These are phyloP conservation scores for Bagarius yarrelli DNA, from an alignment of 2,113 vertebrate species.

Conservation along the genomic window DNA sequence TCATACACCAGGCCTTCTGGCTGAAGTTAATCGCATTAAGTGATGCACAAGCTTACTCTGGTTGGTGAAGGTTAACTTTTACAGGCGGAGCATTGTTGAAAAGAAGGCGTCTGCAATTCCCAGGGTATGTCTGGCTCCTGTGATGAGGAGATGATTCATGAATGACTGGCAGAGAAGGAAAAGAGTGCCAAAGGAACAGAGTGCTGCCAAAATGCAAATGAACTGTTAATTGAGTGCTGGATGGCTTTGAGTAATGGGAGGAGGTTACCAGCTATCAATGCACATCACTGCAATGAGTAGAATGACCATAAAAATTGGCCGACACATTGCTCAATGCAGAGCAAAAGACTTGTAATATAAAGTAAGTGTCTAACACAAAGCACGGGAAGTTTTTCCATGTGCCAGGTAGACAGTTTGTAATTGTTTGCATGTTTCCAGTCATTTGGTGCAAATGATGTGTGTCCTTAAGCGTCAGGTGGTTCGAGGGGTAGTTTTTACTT, in stretches of 20 bases:
- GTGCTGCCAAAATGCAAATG: slow-evolving; percentile 71
- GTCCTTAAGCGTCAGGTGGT: no score
- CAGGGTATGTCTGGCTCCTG: slow-evolving; percentile 49
- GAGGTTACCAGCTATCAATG: slow-evolving; percentile 66
- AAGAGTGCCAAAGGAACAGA: slow-evolving; percentile 63
- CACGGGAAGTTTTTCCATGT: no score
- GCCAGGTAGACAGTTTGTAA: no score
- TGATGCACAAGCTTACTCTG: slow-evolving; percentile 15
- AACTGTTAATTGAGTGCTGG: slow-evolving; percentile 72
- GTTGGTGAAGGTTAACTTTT: slow-evolving; percentile 41
- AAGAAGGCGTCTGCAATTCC: slow-evolving; percentile 36
- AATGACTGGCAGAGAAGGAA: slow-evolving; percentile 69
- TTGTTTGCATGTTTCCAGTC: no score
- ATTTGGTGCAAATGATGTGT: no score
- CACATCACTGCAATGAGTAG: slow-evolving; percentile 61
- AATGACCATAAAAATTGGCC: slow-evolving; percentile 48
- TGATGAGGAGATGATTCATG: slow-evolving; percentile 65
- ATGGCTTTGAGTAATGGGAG: slow-evolving; percentile 70
- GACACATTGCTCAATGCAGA: background rate
- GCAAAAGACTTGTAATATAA: background rate
- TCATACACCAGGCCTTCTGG: slow-evolving; percentile 21
- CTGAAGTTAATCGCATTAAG: slow-evolving; percentile 19
- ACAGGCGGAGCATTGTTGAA: slow-evolving; percentile 37
- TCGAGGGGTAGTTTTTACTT: no score
- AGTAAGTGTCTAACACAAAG: background rate